Evolutionary conservation across 2,113 vertebrate species (phyloP), one percentile per base, ranked within the genome.

Genomic region (Cynopterus brachyotis): DNA sequence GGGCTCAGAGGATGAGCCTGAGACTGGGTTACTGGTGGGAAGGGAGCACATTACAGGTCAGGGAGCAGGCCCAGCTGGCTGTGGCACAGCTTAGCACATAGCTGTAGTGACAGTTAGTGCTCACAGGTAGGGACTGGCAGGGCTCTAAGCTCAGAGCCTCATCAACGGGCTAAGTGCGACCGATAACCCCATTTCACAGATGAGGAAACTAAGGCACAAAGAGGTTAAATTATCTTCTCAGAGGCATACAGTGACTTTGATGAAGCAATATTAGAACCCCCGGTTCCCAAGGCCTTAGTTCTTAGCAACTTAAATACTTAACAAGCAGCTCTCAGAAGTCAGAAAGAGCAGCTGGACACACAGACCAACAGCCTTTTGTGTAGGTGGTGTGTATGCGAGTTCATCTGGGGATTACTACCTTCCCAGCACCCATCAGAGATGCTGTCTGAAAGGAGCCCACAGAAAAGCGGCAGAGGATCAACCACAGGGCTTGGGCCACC

Each of bases 141-240:
- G n/a, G 78, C 2, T 22, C 87, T 24, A 35, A 76, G 60, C 40
- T 57, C 2, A 8, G 4, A 12, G 26, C 35, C 12, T 20, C 28
- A n/a, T 24, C n/a, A 73, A 30, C 12, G 42, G 6, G 47, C 3
- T 78, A 9, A 70, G 9, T 19, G 26, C 26, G 11, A 1, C 16
- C 47, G 26, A 57, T 10, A 35, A 26, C 35, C 47, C 66, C 30
- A 35, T 83, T 8, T 0, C 28, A 57, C 32, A 0, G 2, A 57
- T 0, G 0, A 53, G 47, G 13, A 37, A 35, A 0, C 11, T 53
- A 55, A 24, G 76, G 0, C 26, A n/a, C 40, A 69, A 6, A 59
- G 40, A 64, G 40, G 0, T 0, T 1, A 62, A 79, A 66, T 19
- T 7, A 0, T 3, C n/a, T 32, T 26, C 66, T 78, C 11, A 1